Percentiles rank a stretch among this genome's conserved stretches.
phyloP scores from a whole-genome alignment of 2,797 vertebrate genomes.

The Anolis apletophallus region DNA sequence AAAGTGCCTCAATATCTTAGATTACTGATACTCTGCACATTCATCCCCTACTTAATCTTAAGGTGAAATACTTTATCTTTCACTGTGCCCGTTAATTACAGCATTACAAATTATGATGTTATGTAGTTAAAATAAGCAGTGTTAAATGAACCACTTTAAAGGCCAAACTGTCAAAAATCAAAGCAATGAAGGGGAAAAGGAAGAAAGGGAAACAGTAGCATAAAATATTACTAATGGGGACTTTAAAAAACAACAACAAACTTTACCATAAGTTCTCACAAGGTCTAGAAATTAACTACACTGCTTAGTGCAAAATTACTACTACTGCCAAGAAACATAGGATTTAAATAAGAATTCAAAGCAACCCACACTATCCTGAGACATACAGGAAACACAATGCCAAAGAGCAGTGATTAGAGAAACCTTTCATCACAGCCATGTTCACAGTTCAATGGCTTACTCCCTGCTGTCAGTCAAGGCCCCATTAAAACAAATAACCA shows the following conservation, averaged over 20 bases:
- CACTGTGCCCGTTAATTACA: slow-evolving; percentile 7
- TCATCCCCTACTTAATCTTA: neutral
- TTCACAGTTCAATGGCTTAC: slow-evolving; percentile 55
- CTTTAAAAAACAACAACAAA: neutral
- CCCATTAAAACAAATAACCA: slow-evolving; percentile 65
- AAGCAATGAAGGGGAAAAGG: neutral
- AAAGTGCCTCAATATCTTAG: neutral
- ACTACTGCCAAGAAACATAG: slow-evolving; percentile 5
- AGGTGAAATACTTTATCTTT: neutral
- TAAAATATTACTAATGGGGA: neutral
- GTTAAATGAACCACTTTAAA: slow-evolving; percentile 17
- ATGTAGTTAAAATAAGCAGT: slow-evolving; percentile 18
- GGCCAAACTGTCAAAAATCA: slow-evolving; percentile 24
- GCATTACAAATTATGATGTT: neutral
- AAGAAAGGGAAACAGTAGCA: neutral
- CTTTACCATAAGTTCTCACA: neutral
- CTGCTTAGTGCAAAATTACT: neutral
- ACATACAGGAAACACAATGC: slow-evolving; percentile 6
- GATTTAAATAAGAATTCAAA: slow-evolving; percentile 10
- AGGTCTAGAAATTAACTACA: neutral
- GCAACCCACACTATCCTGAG: neutral
- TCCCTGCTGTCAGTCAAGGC: slow-evolving; percentile 49
- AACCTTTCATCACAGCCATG: slow-evolving; percentile 39
- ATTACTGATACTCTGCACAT: neutral
- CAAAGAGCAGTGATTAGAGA: slow-evolving; percentile 31